Conservation (phyloP, 2,888 invertebrate species). For the Lymantria dispar region DNA sequence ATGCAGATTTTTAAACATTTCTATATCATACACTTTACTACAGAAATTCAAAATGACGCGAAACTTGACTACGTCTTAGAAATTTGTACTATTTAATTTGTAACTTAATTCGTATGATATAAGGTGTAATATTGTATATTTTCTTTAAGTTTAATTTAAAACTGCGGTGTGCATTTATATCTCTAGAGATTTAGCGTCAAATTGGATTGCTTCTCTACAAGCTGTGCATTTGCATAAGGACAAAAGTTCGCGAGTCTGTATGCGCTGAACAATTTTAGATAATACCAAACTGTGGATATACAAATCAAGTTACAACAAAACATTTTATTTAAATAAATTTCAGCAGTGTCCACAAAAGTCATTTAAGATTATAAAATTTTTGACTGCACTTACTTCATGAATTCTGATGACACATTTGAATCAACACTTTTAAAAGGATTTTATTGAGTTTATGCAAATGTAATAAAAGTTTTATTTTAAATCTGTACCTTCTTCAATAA, state of each 20-base stretch:
- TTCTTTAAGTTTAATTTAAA: conserved; percentile 62
- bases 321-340: neutral
- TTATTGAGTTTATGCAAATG: no score
- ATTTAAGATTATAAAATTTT: no score
- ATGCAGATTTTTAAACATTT: conserved; percentile 27
- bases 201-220: conserved; percentile 72
- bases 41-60: conserved; percentile 31
- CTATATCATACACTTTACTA: conserved; percentile 32
- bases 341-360: no score
- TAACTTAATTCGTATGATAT: conserved; percentile 24
- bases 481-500: no score
- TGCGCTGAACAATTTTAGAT: conserved; percentile 12
- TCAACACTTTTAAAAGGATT: no score
- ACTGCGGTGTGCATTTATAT: conserved; percentile 59
- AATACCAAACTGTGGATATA: conserved; percentile 2
- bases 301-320: neutral
- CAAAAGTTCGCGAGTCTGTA: conserved; percentile 40
- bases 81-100: conserved; percentile 20
- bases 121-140: conserved; percentile 39
- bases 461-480: no score
- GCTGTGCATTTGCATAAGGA: conserved; percentile 70
- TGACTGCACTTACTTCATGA: no score
- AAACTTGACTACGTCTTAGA: conserved; percentile 38
- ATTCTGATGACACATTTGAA: no score
- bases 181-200: conserved; percentile 65